phyloP scores from a whole-genome alignment of 2,113 vertebrate genomes.

The Atractosteus spatula region DNA sequence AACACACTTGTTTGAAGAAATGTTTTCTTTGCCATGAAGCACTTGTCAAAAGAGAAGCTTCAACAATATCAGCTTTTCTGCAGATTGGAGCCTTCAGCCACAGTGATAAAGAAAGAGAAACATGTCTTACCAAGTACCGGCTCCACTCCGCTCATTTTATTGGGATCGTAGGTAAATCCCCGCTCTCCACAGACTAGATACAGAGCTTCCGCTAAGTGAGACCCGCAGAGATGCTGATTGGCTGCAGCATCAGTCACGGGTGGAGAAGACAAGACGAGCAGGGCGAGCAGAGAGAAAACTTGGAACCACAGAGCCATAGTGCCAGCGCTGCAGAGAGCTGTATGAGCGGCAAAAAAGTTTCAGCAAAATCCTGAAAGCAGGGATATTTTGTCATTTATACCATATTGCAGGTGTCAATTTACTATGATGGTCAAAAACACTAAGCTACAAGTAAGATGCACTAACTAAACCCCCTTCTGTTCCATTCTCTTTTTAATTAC shows the following conservation, averaged over 20 bases:
- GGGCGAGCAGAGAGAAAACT: constrained; percentile 66
- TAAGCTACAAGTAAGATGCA: too few species aligned
- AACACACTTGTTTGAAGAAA: too few species aligned
- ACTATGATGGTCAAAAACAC: too few species aligned
- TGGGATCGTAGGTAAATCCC: constrained; percentile 87
- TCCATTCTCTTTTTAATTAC: too few species aligned
- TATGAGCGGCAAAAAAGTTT: not conserved
- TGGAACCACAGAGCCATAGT: constrained; percentile 72
- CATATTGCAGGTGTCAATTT: too few species aligned
- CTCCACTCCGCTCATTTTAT: constrained; percentile 62
- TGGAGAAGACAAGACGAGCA: constrained; percentile 58
- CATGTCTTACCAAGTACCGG: constrained; percentile 64
- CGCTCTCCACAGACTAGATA: constrained; percentile 84
- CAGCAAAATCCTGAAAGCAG: not conserved
- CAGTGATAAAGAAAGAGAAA: too few species aligned
- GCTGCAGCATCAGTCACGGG: constrained; percentile 41
- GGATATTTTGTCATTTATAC: not conserved
- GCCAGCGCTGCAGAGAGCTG: constrained; percentile 30
- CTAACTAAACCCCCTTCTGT: too few species aligned
- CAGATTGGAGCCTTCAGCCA: too few species aligned
- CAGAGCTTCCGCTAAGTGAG: constrained; percentile 90
- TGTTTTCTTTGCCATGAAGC: too few species aligned
- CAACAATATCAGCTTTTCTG: too few species aligned
- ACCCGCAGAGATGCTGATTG: constrained; percentile 85
- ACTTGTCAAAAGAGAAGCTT: too few species aligned